A percentile compares a stretch with the other conserved stretches of the same genome.
These are phyloP conservation scores for Crotalus helleri DNA, from an alignment of 2,113 vertebrate genomes.

Conservation along the genomic window DNA sequence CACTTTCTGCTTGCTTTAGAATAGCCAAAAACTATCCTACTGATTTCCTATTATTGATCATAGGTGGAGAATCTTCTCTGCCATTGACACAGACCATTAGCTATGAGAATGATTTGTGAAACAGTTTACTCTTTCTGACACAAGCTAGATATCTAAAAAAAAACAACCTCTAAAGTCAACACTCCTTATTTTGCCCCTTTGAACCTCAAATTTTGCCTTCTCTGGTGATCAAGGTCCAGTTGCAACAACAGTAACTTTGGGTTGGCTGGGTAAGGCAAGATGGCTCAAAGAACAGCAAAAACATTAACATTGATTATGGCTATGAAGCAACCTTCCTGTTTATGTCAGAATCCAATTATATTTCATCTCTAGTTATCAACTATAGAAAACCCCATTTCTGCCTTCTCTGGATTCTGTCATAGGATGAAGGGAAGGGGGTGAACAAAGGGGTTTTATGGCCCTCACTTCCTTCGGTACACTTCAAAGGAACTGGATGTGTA, in stretches of 20 bases:
- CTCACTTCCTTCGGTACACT: too few relatives aligned
- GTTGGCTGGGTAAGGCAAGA: background rate
- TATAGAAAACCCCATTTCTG: too few relatives aligned
- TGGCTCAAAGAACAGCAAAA: background rate
- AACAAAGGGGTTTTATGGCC: too few relatives aligned
- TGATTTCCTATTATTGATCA: background rate
- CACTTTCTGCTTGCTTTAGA: background rate
- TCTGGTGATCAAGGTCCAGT: background rate
- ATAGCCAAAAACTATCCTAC: background rate
- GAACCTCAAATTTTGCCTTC: background rate
- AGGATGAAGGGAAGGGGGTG: too few relatives aligned
- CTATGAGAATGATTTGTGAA: background rate
- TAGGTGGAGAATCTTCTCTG: background rate
- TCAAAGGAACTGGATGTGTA: too few relatives aligned
- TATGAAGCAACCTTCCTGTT: background rate
- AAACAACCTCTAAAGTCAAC: background rate
- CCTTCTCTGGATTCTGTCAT: too few relatives aligned
- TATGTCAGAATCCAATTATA: too few relatives aligned
- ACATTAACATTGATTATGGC: background rate
- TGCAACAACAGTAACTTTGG: background rate
- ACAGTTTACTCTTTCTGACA: background rate
- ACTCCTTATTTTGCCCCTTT: background rate
- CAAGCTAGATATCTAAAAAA: background rate
- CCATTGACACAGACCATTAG: background rate
- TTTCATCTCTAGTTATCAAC: too few relatives aligned